These are phyloP conservation scores for Seira musarum DNA, from an alignment of 2,888 invertebrate species.

Conservation along the genomic window DNA sequence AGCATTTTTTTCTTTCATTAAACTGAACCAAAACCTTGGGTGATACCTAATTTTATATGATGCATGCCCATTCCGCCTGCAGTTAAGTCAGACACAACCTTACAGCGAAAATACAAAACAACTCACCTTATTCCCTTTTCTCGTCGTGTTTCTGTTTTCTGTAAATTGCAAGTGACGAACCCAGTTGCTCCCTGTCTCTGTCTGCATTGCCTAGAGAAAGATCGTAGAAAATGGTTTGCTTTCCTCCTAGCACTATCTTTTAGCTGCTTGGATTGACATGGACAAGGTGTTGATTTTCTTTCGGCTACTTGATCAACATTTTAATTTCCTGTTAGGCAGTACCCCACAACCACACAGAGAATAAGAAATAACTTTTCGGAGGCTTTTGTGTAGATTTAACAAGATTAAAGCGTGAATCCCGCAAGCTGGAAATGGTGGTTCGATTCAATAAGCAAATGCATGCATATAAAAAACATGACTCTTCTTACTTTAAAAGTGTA, in stretches of 20 bases:
- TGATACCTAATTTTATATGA: too few species aligned
- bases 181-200: not conserved
- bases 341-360: not conserved
- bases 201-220: not conserved
- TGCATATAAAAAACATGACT: not conserved
- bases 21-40: not conserved
- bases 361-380: not conserved
- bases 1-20: conserved; percentile 1
- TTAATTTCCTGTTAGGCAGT: conserved; percentile 54
- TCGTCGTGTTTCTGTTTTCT: too few species aligned
- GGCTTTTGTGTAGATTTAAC: conserved; percentile 56
- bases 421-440: conserved; percentile 28
- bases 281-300: conserved; percentile 61
- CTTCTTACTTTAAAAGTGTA: too few species aligned
- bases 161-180: not conserved
- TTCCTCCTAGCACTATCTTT: not conserved
- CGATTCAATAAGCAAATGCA: not conserved
- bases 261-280: conserved; percentile 51
- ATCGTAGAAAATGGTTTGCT: not conserved
- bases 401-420: conserved; percentile 48
- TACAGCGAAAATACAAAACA: not conserved
- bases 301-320: conserved; percentile 58
- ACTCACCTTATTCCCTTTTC: conserved; percentile 1
- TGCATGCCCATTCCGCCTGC: too few species aligned
- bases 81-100: not conserved